Conservation (phyloP, 2,888 invertebrate genomes). For the Microdon myrmicae region DNA sequence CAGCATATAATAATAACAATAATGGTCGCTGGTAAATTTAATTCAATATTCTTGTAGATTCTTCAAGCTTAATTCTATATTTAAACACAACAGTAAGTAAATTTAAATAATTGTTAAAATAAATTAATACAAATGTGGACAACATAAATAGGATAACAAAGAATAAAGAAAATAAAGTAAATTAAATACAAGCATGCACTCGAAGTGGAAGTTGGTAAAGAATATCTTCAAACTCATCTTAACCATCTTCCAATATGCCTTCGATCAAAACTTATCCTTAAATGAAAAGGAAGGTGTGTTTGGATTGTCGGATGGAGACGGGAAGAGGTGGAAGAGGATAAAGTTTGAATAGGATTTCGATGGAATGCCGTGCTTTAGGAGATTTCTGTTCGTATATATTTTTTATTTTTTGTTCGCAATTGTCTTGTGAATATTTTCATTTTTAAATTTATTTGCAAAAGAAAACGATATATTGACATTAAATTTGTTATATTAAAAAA, state of each 20-base stretch:
- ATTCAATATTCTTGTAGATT: constrained; percentile 39
- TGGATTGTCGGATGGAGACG: constrained; percentile 30
- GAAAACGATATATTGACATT: neutral
- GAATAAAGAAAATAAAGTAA: constrained; percentile 28
- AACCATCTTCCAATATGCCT: constrained; percentile 31
- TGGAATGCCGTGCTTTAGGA: constrained; percentile 34
- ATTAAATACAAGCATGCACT: constrained; percentile 40
- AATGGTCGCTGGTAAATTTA: neutral
- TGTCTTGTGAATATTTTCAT: constrained; percentile 46
- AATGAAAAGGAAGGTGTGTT: constrained; percentile 47
- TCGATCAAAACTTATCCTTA: constrained; percentile 52
- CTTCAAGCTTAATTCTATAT: constrained; percentile 18
- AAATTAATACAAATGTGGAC: constrained; percentile 37
- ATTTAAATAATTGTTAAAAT: constrained; percentile 17
- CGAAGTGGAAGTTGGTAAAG: constrained; percentile 37
- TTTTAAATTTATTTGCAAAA: neutral
- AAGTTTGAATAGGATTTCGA: constrained; percentile 17
- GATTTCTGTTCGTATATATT: constrained; percentile 37
- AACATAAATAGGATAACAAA: constrained; percentile 45
- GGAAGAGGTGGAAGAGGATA: constrained; percentile 30
- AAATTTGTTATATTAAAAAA: neutral
- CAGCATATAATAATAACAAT: neutral
- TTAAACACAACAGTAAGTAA: constrained; percentile 13
- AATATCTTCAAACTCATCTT: constrained; percentile 33
- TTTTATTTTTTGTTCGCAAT: constrained; percentile 34